Base-by-base conservation (phyloP, 1,140 invertebrate species). In the Hesperophylax magnus region DNA sequence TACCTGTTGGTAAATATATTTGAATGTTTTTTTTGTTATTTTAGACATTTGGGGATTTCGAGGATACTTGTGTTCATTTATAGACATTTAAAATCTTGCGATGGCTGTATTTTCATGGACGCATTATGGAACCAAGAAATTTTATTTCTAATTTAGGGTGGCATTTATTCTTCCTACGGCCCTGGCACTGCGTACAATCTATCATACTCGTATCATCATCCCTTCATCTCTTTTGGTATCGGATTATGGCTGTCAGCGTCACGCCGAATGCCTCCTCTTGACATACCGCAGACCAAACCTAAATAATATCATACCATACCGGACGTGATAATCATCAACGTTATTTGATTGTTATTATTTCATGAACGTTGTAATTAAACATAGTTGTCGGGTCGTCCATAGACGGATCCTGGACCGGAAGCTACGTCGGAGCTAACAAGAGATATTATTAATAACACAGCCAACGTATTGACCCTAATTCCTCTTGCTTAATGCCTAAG, bases 271-370 rank as follows among this genome's bases (percentile, higher is more conserved):
- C 18, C 67, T 5, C 67, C 39, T 18, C 18, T 52, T 52, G 17
- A 8, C 31, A 17, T 3, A 17, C 14, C 39, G 39, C 39, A 47
- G 39, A 8, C 39, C 11, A 47, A 9, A 47, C 39, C 15, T 31
- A 65, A 58, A n/a, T 31, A n/a, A 67, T 27, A 31, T 31, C 17
- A 27, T n/a, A 67, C 63, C 2, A 22, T 52, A 39, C 39, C 39
- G 39, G 67, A 52, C 67, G 67, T 39, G 39, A 71, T 71, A 47
- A 24, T 52, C n/a, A 71, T 53, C 67, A 71, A 9, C 2, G 67
- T 52, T 71, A 53, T 71, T 71, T 71, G 67, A 52, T 71, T 71
- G 67, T 71, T 71, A 71, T 71, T 71, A 71, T 71, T 71, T 71
- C 18, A 71, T 2, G 67, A 71, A n/a, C 63, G 63, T 17, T 17